A percentile compares a stretch with the other conserved stretches of the same genome.
phyloP scores from a whole-genome alignment of 1,140 invertebrate genomes.

The Bicyclus anynana region DNA sequence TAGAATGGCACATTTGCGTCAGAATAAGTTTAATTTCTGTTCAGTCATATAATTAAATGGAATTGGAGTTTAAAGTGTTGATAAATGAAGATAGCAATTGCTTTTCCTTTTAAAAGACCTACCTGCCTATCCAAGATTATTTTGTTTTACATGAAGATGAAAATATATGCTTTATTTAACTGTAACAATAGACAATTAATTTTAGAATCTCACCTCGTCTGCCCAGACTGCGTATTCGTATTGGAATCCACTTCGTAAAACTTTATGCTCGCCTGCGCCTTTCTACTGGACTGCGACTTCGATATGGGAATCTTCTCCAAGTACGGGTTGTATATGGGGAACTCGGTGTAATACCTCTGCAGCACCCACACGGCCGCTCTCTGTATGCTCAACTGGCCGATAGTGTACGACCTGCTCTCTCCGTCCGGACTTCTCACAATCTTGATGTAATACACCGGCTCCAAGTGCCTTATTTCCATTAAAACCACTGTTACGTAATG shows the following conservation, averaged over 20 bases:
- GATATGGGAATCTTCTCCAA: conserved; percentile 93
- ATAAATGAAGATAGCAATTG: too few species aligned
- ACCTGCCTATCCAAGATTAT: too few species aligned
- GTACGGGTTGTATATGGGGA: conserved; percentile 97
- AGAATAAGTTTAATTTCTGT: too few species aligned
- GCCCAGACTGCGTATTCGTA: conserved; percentile 83
- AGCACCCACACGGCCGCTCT: conserved; percentile 95
- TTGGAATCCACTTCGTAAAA: conserved; percentile 97
- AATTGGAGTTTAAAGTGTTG: too few species aligned
- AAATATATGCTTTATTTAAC: too few species aligned
- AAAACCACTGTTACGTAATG: conserved; percentile 96
- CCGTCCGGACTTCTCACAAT: conserved; percentile 97
- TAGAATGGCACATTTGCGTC: too few species aligned
- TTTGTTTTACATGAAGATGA: too few species aligned
- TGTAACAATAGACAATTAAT: too few species aligned
- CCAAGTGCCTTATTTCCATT: conserved; percentile 93
- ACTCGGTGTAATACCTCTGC: conserved; percentile 97
- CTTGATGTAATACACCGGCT: conserved; percentile 94
- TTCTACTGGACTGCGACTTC: conserved; percentile 82
- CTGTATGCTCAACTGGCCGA: conserved; percentile 96
- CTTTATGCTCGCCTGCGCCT: conserved; percentile 91
- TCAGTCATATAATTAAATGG: too few species aligned
- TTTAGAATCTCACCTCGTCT: conserved; percentile 75
- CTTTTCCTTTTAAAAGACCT: too few species aligned
- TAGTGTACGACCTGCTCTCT: conserved; percentile 87